Percentiles rank a stretch among this genome's conserved stretches.
Evolutionary conservation across 1,140 invertebrate species (phyloP).

Genomic region (Lepidurus arcticus): DNA sequence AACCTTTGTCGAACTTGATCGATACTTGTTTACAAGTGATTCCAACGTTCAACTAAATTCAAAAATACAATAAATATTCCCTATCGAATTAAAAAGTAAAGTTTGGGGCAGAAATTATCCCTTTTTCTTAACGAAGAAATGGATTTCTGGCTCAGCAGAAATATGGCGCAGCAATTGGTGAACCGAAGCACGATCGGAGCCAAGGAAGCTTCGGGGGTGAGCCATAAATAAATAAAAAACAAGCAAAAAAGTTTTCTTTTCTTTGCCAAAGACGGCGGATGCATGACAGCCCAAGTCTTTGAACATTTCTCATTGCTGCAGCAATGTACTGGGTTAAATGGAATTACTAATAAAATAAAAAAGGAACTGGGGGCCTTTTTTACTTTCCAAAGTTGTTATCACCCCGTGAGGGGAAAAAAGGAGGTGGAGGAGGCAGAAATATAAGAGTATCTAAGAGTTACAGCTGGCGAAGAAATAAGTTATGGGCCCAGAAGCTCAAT

Average conservation of each 20-base stretch:
- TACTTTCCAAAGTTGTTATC: background rate
- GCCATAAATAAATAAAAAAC: too few relatives aligned
- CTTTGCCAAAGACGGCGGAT: background rate
- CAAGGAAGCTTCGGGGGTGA: too few relatives aligned
- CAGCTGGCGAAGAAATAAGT: background rate
- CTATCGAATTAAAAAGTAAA: too few relatives aligned
- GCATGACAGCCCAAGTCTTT: constrained; percentile 1
- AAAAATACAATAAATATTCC: too few relatives aligned
- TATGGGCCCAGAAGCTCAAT: background rate
- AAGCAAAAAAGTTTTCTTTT: background rate
- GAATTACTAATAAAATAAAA: background rate
- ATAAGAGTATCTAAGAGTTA: background rate
- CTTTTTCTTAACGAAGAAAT: background rate
- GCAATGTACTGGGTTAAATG: background rate
- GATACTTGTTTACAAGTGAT: too few relatives aligned
- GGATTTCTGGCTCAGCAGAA: background rate
- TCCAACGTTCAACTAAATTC: too few relatives aligned
- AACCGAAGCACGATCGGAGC: background rate
- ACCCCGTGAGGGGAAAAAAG: background rate
- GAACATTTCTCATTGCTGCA: background rate
- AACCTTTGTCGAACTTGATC: too few relatives aligned
- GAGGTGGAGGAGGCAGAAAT: background rate
- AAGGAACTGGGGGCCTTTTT: background rate
- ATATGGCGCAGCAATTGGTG: background rate
- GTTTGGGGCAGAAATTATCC: background rate